Conservation (phyloP, 2,113 vertebrate genomes). For the Falco punctatus region DNA sequence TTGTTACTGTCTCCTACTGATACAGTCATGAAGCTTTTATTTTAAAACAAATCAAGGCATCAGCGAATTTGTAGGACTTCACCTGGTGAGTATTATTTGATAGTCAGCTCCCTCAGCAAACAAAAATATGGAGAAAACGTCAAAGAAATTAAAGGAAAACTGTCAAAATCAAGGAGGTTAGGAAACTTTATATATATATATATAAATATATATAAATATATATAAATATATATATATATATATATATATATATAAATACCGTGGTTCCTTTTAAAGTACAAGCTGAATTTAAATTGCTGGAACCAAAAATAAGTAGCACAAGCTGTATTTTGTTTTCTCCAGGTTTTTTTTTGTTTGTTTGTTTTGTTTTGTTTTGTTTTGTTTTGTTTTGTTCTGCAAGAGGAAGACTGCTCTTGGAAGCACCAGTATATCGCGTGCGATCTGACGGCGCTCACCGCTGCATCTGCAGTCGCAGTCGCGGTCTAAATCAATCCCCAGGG, state of each 20-base stretch:
- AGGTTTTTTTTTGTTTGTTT: neutral
- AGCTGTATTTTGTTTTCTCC: neutral
- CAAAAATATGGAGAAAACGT: fast-evolving
- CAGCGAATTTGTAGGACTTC: slow-evolving; percentile 47
- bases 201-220: neutral
- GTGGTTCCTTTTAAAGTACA: neutral
- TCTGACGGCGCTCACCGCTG: neutral
- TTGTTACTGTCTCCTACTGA: neutral
- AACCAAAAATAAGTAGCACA: neutral
- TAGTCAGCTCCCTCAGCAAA: neutral
- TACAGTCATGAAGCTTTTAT: slow-evolving; percentile 25
- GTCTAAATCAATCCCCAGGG: neutral
- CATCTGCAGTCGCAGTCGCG: neutral
- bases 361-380: no score
- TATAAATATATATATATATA: neutral
- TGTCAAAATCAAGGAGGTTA: neutral
- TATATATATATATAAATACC: neutral
- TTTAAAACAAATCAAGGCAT: neutral
- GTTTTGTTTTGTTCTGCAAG: neutral
- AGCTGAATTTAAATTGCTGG: neutral
- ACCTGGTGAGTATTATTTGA: neutral
- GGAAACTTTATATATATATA: neutral
- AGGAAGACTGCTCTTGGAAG: neutral
- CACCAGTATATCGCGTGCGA: no score
- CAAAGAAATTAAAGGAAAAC: neutral